Conservation (phyloP, 2,797 vertebrate species). For the Clarias fuscus region DNA sequence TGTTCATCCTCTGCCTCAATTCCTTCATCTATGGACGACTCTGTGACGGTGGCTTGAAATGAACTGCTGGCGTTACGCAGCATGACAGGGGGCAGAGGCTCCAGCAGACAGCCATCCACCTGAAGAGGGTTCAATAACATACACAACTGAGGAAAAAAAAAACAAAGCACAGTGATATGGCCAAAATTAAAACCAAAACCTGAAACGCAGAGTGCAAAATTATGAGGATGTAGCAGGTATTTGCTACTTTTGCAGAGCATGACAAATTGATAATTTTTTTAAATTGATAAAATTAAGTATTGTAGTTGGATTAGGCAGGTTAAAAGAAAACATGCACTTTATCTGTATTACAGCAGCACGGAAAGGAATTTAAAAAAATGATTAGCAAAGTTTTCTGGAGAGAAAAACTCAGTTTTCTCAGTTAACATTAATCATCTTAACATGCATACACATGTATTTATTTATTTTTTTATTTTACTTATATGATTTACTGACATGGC, state of each 20-base stretch:
- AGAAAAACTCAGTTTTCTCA: background rate
- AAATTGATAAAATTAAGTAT: background rate
- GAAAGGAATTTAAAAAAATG: background rate
- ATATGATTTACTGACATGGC: too few species aligned
- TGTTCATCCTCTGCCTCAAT: slow-evolving; percentile 89
- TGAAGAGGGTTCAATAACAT: slow-evolving; percentile 54
- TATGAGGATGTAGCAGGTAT: background rate
- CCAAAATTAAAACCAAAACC: background rate
- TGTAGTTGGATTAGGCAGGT: background rate
- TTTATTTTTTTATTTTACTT: too few species aligned
- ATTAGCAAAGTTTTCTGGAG: background rate
- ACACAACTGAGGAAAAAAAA: background rate
- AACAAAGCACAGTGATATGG: background rate
- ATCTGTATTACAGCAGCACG: background rate
- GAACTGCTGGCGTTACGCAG: slow-evolving; percentile 89
- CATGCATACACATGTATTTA: background rate
- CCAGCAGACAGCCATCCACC: slow-evolving; percentile 94
- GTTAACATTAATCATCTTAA: background rate
- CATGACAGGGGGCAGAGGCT: slow-evolving; percentile 82
- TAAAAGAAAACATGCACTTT: background rate
- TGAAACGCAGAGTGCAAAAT: background rate
- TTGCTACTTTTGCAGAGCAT: background rate
- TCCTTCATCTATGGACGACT: slow-evolving; percentile 95
- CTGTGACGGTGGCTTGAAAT: slow-evolving; percentile 92
- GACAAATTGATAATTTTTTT: background rate